Conservation (phyloP, 2,888 invertebrate species). For the Thera britannica region DNA sequence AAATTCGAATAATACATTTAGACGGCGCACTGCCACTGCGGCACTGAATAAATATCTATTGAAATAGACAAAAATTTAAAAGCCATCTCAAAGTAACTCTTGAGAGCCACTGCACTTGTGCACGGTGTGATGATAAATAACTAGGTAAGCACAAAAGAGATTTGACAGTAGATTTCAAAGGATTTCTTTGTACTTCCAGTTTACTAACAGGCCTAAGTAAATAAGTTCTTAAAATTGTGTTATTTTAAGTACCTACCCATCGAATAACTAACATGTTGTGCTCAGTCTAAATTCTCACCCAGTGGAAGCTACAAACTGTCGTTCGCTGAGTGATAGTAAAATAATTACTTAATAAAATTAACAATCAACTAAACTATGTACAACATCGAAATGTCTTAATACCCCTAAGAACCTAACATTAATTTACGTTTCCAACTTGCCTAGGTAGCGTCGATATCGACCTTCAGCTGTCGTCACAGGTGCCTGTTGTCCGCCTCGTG, state of each 20-base stretch:
- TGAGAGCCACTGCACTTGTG: constrained; percentile 9
- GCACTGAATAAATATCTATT: constrained; percentile 50
- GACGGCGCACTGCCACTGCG: constrained; percentile 42
- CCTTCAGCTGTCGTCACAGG: constrained; percentile 17
- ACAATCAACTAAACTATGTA: constrained; percentile 63
- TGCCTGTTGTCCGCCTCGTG: constrained; percentile 18
- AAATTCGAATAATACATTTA: constrained; percentile 41
- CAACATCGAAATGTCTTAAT: constrained; percentile 58
- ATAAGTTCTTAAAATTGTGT: constrained; percentile 30
- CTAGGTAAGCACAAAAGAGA: constrained; percentile 21
- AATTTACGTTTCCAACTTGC: constrained; percentile 38
- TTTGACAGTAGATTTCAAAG: constrained; percentile 12
- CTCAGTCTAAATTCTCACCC: constrained; percentile 68
- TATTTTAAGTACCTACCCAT: constrained; percentile 46
- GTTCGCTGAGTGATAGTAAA: constrained; percentile 38
- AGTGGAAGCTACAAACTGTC: constrained; percentile 42
- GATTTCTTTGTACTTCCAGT: constrained; percentile 47
- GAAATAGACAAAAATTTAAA: constrained; percentile 47
- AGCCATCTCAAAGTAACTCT: constrained; percentile 33
- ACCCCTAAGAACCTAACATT: constrained; percentile 52
- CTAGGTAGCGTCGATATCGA: constrained; percentile 22
- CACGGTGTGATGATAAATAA: constrained; percentile 17
- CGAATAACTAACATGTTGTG: constrained; percentile 51
- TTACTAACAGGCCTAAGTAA: constrained; percentile 41
- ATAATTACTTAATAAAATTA: constrained; percentile 34